phyloP scores from a whole-genome alignment of 2,113 vertebrate genomes.

The Nerophis lumbriciformis region DNA sequence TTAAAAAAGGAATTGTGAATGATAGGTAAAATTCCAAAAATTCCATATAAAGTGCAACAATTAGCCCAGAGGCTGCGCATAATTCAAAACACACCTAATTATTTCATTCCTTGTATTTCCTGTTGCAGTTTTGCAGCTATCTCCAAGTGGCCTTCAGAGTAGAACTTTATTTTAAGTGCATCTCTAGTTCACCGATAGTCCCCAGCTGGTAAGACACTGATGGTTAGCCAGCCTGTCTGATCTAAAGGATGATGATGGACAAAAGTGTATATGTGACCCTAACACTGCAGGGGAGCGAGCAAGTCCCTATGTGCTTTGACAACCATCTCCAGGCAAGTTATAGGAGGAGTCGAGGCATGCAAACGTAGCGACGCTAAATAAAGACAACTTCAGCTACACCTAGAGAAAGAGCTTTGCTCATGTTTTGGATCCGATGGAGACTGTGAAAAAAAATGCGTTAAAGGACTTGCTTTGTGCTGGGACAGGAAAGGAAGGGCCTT shows the following conservation, averaged over 20 bases:
- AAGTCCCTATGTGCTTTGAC: slow-evolving; percentile 41
- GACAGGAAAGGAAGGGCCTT: too few relatives aligned
- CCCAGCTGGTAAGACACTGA: slow-evolving; percentile 9
- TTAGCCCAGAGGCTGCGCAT: too few relatives aligned
- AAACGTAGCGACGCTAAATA: slow-evolving; percentile 27
- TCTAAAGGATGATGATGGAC: slow-evolving; percentile 50
- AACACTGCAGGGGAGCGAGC: slow-evolving; percentile 36
- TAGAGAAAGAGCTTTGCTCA: too few relatives aligned
- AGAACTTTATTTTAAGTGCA: background rate
- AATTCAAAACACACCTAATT: too few relatives aligned
- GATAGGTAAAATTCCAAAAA: too few relatives aligned
- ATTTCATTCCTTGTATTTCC: background rate
- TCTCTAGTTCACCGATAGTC: slow-evolving; percentile 5
- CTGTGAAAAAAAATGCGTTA: too few relatives aligned
- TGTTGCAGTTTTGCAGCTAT: background rate
- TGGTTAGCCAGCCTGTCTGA: slow-evolving; percentile 25
- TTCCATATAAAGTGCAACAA: too few relatives aligned
- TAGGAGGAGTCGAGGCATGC: slow-evolving; percentile 8
- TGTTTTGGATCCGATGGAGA: too few relatives aligned
- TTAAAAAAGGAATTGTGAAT: too few relatives aligned
- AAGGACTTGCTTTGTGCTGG: too few relatives aligned
- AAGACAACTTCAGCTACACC: slow-evolving; percentile 33
- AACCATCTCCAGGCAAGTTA: slow-evolving; percentile 9
- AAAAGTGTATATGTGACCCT: slow-evolving; percentile 49
- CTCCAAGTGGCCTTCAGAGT: background rate